Conservation (phyloP, 2,113 vertebrate genomes). For the Callionymus lyra region DNA sequence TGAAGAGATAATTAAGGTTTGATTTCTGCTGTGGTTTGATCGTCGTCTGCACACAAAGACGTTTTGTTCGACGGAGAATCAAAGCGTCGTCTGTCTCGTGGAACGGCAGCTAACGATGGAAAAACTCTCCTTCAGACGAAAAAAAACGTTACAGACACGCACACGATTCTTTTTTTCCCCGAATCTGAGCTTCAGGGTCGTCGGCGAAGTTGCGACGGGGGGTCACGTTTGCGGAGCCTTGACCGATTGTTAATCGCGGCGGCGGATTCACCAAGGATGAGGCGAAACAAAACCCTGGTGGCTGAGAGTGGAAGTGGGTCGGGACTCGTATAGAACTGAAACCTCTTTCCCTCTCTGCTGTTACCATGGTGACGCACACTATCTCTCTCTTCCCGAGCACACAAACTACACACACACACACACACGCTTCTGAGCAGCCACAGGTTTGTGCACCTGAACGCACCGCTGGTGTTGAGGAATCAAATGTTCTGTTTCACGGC, state of each 20-base stretch:
- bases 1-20: no score
- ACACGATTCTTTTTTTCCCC: no score
- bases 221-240: conserved; percentile 5
- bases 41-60: no score
- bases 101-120: no score
- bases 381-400: conserved; percentile 47
- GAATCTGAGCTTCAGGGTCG: no score
- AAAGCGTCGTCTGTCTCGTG: no score
- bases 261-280: conserved; percentile 19
- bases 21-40: no score
- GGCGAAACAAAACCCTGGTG: conserved; percentile 63
- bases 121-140: no score
- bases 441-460: conserved; percentile 60
- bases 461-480: conserved; percentile 26
- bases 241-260: not conserved
- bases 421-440: conserved; percentile 23
- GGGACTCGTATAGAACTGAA: conserved; percentile 62
- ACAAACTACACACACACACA: conserved; percentile 44
- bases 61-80: no score
- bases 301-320: conserved; percentile 73
- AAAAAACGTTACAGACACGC: no score
- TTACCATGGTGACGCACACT: conserved; percentile 72
- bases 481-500: conserved; percentile 29
- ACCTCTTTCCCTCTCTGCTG: conserved; percentile 54
- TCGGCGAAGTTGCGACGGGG: no score